Evolutionary conservation across 2,797 vertebrate species (phyloP), one percentile per base, ranked within the genome.

Genomic region (Fistularia commersonii): DNA sequence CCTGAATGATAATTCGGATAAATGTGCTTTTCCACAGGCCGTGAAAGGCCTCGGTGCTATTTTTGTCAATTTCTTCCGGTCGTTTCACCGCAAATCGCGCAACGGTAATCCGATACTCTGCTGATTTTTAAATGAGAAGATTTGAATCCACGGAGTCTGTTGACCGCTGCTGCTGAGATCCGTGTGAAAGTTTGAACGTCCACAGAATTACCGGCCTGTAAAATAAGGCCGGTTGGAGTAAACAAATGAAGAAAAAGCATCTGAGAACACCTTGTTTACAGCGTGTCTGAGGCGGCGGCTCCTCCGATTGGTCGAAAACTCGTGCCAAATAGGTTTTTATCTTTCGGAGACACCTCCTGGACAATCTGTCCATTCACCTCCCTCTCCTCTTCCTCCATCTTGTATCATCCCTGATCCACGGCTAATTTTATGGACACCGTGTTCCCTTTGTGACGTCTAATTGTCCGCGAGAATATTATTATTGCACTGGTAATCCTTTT

Each of bases 381-480:
- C 46, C 43, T 48, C 42, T 48, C 52, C 43, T 54, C 57, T 43
- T 3, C 8, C 31, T 46, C 49, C 23, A 23, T n/a, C 47, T 14
- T 37, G 55, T 12, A 55, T 54, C 15, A 47, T 45, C 36, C 35
- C 54, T 54, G 66, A 64, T 75, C 49, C 61, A 46, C 23, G 54
- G 68, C 61, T 69, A 72, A 80, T 87, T 84, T 72, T 72, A 64
- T 50, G 72, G 72, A 73, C 72, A 65, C 62, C 64, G 53, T 79
- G 69, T 78, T 81, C 62, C 64, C 64, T 65, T 76, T 80, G 74
- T 84, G 51, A 61, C 56, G 57, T 69, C 64, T 82, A 88, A 89
- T 89, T 86, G 81, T 87, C 80, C 73, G 72, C 64, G 38, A 61
- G 74, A 84, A 83, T 79, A 82, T 86, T 83, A 86, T 87, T 80